Evolutionary conservation across 2,113 vertebrate genomes (phyloP), one percentile per base, ranked within the genome.

Genomic region (Corvus hawaiiensis): DNA sequence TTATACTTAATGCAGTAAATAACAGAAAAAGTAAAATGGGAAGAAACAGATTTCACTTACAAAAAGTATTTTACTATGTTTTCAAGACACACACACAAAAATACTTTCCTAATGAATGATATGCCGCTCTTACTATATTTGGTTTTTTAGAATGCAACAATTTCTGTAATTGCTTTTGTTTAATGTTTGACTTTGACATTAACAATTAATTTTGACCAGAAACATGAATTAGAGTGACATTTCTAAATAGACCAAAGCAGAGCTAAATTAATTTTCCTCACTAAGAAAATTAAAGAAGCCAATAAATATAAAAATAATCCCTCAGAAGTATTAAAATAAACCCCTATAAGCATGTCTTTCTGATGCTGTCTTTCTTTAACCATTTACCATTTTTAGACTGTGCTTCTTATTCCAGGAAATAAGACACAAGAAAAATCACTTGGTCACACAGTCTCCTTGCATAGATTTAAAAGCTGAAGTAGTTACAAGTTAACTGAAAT

Each of bases 401-500:
- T 68, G 54, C 27, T 72, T 52, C 43, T 72, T 77, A 73, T 35
- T 73, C 23, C 61, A 72, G 6, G 24, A 83, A 84, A 35, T n/a
- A 75, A 79, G 30, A 86, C 37, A 72, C 9, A 46, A 69, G 32
- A 90, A 93, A 92, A 90, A 78, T n/a, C 73, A 67, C 56, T 49
- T 90, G 39, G 41, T 75, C n/a, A 92, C 30, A 69, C 17, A 63
- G 44, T 56, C 77, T 84, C 48, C 41, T 75, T 59, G 87, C 7
- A 69, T 7, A 84, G 82, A 89, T 90, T 92, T 89, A 76, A 94
- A 84, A 97, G 74, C 32, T 96, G 79, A 94, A 94, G 68, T 37
- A 87, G 76, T 63, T 94, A 43, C 19, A 96, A 79, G 71, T 93
- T 81, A 59, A 67, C 43, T 71, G 82, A 95, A 93, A 91, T 93